These are phyloP conservation scores for Watsonalla binaria DNA, from an alignment of 2,888 invertebrate genomes.

Conservation along the genomic window DNA sequence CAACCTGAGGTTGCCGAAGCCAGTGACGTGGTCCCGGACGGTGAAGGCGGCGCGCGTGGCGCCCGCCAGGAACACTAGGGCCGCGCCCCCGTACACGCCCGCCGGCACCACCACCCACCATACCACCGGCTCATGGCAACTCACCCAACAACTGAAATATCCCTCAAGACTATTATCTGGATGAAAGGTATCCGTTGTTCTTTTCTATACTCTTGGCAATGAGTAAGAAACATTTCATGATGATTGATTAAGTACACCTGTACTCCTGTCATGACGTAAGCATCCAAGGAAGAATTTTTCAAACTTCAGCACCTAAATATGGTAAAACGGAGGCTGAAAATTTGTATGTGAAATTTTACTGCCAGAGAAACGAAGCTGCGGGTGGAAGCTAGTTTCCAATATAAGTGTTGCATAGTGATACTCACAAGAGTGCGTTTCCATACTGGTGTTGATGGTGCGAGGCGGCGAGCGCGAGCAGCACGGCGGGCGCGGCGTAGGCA, in stretches of 20 bases:
- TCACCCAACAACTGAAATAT: slow-evolving; percentile 95
- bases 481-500: slow-evolving; percentile 95
- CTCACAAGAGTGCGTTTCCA: slow-evolving; percentile 95
- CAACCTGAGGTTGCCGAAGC: slow-evolving; percentile 88
- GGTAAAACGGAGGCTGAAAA: no score
- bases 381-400: no score
- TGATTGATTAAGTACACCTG: no score
- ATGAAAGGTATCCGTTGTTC: no score
- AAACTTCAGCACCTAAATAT: no score
- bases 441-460: slow-evolving; percentile 96
- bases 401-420: slow-evolving; percentile 79
- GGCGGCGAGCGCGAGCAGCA: slow-evolving; percentile 93
- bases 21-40: slow-evolving; percentile 92
- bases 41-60: slow-evolving; percentile 95
- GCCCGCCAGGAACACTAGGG: slow-evolving; percentile 88
- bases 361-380: no score
- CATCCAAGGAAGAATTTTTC: no score
- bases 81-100: slow-evolving; percentile 86
- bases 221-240: no score
- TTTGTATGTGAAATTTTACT: no score
- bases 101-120: slow-evolving; percentile 98
- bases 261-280: no score
- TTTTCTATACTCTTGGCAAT: no score
- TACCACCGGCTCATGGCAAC: slow-evolving; percentile 94
- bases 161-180: no score